Evolutionary conservation across 2,888 invertebrate genomes (phyloP).

Genomic region (Philonicus albiceps): DNA sequence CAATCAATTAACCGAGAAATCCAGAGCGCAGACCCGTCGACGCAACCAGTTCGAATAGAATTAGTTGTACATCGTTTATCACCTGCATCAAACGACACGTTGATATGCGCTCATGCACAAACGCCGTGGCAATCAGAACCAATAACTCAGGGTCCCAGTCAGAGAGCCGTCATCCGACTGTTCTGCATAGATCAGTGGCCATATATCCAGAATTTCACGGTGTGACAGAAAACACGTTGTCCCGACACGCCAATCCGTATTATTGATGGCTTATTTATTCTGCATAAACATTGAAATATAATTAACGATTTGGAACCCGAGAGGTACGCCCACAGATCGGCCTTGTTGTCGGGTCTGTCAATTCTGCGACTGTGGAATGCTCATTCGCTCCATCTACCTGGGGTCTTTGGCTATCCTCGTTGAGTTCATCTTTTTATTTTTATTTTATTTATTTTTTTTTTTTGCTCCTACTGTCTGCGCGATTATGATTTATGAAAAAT

Average conservation of each 20-base stretch:
- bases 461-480: conserved; percentile 44
- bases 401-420: background rate
- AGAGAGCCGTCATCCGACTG: conserved; percentile 38
- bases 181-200: conserved; percentile 36
- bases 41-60: conserved; percentile 37
- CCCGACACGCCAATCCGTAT: conserved; percentile 53
- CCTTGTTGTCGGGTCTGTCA: conserved; percentile 50
- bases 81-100: conserved; percentile 30
- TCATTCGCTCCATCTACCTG: conserved; percentile 45
- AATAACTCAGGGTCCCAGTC: conserved; percentile 40
- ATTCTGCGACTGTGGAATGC: conserved; percentile 45
- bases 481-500: conserved; percentile 54
- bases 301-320: conserved; percentile 52
- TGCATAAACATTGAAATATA: conserved; percentile 54
- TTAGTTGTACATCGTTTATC: conserved; percentile 38
- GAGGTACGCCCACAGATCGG: conserved; percentile 51
- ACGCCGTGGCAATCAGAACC: conserved; percentile 37
- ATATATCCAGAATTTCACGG: conserved; percentile 50
- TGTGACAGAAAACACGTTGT: conserved; percentile 54
- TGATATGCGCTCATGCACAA: conserved; percentile 26
- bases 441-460: too few species aligned
- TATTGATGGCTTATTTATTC: conserved; percentile 54
- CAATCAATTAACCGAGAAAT: conserved; percentile 44
- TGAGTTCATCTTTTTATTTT: background rate
- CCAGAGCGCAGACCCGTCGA: conserved; percentile 42